A percentile compares a stretch with the other conserved stretches of the same genome.
Evolutionary conservation across 2,888 invertebrate genomes (phyloP).

Genomic region (Glomeris marginata): DNA sequence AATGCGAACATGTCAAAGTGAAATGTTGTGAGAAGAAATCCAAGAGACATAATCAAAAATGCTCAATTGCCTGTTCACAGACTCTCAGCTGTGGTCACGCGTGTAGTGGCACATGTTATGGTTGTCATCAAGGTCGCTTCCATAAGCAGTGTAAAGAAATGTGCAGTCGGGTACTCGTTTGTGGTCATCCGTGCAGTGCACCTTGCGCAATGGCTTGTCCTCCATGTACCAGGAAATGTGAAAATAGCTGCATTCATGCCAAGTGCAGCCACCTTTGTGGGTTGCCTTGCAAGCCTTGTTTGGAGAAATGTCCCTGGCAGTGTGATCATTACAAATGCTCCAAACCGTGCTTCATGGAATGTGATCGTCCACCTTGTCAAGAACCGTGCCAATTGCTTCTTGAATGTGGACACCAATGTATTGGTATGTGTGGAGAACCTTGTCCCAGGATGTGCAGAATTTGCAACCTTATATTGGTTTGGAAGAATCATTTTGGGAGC

Average conservation of each 20-base stretch:
- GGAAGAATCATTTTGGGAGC: slow-evolving; percentile 33
- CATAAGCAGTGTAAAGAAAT: slow-evolving; percentile 25
- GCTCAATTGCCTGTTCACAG: no score
- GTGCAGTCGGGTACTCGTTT: slow-evolving; percentile 27
- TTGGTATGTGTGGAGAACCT: slow-evolving; percentile 31
- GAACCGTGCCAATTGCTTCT: slow-evolving; percentile 23
- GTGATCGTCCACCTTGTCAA: slow-evolving; percentile 24
- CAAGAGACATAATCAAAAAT: no score
- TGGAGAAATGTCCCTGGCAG: slow-evolving; percentile 26
- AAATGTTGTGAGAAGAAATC: no score
- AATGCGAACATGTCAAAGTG: no score
- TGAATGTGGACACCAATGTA: slow-evolving; percentile 28
- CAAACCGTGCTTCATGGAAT: slow-evolving; percentile 27
- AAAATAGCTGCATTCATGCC: slow-evolving; percentile 25
- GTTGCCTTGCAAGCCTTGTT: slow-evolving; percentile 25
- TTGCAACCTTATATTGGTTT: slow-evolving; percentile 8
- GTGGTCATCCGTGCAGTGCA: slow-evolving; percentile 28
- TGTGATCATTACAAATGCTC: slow-evolving; percentile 26
- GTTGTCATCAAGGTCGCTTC: slow-evolving; percentile 27
- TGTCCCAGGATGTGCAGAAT: slow-evolving; percentile 25
- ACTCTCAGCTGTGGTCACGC: no score
- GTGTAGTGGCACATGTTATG: slow-evolving; percentile 27
- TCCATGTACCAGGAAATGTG: slow-evolving; percentile 28
- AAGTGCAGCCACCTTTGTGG: slow-evolving; percentile 24
- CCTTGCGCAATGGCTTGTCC: slow-evolving; percentile 27